These are phyloP conservation scores for Eumaeus atala DNA, from an alignment of 1,140 invertebrate genomes.

Conservation along the genomic window DNA sequence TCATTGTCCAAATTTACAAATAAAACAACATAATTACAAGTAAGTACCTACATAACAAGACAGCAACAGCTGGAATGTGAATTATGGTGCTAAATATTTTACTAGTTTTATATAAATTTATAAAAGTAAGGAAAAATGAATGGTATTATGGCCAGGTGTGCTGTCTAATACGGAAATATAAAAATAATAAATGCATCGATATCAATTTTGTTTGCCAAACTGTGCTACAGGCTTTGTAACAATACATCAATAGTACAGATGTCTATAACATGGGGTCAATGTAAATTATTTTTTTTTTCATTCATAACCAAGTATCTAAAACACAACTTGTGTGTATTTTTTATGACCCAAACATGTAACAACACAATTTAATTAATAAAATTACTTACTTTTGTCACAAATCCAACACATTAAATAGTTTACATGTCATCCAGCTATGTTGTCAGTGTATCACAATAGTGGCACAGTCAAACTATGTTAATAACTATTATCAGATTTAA, in stretches of 20 bases:
- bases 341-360: too few species aligned
- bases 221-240: too few species aligned
- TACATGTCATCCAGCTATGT: too few species aligned
- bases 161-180: constrained; percentile 11
- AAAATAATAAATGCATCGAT: constrained; percentile 19
- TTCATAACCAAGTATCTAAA: background rate
- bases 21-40: constrained; percentile 42
- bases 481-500: too few species aligned
- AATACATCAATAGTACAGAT: background rate
- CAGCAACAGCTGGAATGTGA: constrained; percentile 67
- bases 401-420: too few species aligned
- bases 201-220: background rate
- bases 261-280: background rate
- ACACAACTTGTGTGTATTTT: too few species aligned
- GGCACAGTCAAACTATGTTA: too few species aligned
- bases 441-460: too few species aligned
- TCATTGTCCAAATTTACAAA: constrained; percentile 57
- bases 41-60: constrained; percentile 63
- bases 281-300: background rate
- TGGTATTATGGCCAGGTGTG: constrained; percentile 11
- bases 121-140: background rate
- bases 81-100: constrained; percentile 27
- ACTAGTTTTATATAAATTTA: constrained; percentile 8
- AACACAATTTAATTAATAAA: too few species aligned
- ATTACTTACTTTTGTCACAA: too few species aligned